Conservation (phyloP, 2,888 invertebrate species). For the Periphyllus acericola region DNA sequence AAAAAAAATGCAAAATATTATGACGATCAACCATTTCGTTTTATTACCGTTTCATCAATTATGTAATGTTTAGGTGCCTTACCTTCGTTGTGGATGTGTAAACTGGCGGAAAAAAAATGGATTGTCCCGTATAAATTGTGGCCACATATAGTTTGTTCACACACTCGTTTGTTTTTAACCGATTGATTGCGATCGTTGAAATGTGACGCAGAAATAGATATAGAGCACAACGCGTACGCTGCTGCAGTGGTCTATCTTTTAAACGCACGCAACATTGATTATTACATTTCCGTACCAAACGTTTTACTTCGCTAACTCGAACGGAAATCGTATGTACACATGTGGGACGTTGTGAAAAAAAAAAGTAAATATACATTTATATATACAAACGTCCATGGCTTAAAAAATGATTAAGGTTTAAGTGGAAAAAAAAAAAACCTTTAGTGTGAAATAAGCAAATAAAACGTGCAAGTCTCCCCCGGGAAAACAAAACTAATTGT, state of each 20-base stretch:
- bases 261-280: neutral
- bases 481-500: neutral
- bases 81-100: neutral
- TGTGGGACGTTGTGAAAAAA: neutral
- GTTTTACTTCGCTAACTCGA: slow-evolving; percentile 9
- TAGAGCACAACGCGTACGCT: neutral
- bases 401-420: slow-evolving; percentile 21
- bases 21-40: no score
- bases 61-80: neutral
- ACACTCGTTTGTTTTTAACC: neutral
- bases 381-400: neutral
- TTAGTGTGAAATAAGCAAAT: slow-evolving; percentile 28
- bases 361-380: neutral
- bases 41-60: neutral
- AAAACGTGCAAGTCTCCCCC: neutral
- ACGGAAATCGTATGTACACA: slow-evolving; percentile 38
- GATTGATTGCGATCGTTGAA: neutral
- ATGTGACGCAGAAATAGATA: neutral
- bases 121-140: slow-evolving; percentile 2
- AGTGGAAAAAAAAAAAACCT: slow-evolving; percentile 11
- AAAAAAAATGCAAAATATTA: no score
- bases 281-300: slow-evolving; percentile 8
- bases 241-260: neutral
- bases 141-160: slow-evolving; percentile 12
- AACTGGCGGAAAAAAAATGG: neutral